A percentile compares a stretch with the other conserved stretches of the same genome.
These are phyloP conservation scores for Peromyscus attwateri DNA, from an alignment of 2,797 vertebrate species.

Conservation along the genomic window DNA sequence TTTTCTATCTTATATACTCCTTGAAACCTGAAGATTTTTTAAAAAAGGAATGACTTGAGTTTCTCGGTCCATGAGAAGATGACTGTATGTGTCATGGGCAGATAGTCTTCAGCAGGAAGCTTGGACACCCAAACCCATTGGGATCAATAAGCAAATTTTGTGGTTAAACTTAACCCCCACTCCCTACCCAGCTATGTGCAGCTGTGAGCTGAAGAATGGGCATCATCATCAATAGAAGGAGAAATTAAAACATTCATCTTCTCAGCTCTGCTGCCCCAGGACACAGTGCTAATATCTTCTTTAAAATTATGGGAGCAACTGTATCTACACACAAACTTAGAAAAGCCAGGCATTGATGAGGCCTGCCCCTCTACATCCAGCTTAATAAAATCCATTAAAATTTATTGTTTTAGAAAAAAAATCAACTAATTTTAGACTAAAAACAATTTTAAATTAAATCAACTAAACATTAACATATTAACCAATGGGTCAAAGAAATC, in stretches of 20 bases:
- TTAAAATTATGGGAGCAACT: background rate
- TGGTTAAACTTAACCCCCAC: background rate
- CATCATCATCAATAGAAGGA: background rate
- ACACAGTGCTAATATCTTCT: background rate
- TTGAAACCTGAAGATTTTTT: background rate
- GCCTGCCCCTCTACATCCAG: background rate
- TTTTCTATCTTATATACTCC: slow-evolving; percentile 11
- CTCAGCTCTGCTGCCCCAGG: background rate
- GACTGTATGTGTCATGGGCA: background rate
- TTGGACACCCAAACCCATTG: background rate
- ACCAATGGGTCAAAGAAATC: slow-evolving; percentile 8
- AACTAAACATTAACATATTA: slow-evolving; percentile 37
- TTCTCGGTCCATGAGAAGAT: background rate
- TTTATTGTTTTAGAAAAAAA: slow-evolving; percentile 31
- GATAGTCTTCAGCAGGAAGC: background rate
- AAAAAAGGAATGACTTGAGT: background rate
- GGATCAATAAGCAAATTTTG: background rate
- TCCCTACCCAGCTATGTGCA: background rate
- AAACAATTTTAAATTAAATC: slow-evolving; percentile 34
- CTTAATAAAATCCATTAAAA: slow-evolving; percentile 32
- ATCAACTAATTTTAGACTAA: slow-evolving; percentile 7
- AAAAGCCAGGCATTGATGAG: slow-evolving; percentile 5
- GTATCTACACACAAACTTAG: background rate
- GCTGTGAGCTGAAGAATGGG: background rate
- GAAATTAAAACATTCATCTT: background rate